Evolutionary conservation across 1,140 invertebrate species (phyloP).

Genomic region (Drosophila paulistorum): DNA sequence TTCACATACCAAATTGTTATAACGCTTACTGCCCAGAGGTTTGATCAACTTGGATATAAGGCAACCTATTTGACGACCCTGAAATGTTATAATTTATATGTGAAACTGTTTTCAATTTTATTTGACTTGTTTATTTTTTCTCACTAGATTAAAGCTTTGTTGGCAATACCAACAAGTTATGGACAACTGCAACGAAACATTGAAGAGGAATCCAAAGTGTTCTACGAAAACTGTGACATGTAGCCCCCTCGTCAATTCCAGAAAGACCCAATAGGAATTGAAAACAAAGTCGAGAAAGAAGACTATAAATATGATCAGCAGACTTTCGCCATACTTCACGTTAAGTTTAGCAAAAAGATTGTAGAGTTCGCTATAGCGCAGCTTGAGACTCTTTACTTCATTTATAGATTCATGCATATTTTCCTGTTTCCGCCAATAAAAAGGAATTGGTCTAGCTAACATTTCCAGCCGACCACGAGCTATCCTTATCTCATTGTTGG

Average conservation of each 20-base stretch:
- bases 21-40: constrained; percentile 64
- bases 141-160: constrained; percentile 58
- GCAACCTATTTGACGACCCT: constrained; percentile 76
- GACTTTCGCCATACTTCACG: constrained; percentile 44
- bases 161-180: constrained; percentile 68
- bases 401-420: constrained; percentile 6
- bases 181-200: constrained; percentile 44
- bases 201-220: constrained; percentile 30
- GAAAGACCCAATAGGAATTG: constrained; percentile 64
- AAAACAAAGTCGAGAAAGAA: constrained; percentile 57
- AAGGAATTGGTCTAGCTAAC: constrained; percentile 28
- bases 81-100: not conserved
- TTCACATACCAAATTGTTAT: constrained; percentile 74
- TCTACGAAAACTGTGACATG: constrained; percentile 6
- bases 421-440: constrained; percentile 5
- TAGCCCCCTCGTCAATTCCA: constrained; percentile 20
- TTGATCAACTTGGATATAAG: constrained; percentile 68
- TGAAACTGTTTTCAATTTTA: not conserved
- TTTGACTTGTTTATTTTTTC: not conserved
- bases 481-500: constrained; percentile 29
- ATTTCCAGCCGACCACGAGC: constrained; percentile 27
- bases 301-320: constrained; percentile 56
- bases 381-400: constrained; percentile 32
- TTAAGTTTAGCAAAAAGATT: constrained; percentile 41
- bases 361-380: constrained; percentile 45